phyloP scores from a whole-genome alignment of 2,113 vertebrate species.

The Vulpes vulpes region DNA sequence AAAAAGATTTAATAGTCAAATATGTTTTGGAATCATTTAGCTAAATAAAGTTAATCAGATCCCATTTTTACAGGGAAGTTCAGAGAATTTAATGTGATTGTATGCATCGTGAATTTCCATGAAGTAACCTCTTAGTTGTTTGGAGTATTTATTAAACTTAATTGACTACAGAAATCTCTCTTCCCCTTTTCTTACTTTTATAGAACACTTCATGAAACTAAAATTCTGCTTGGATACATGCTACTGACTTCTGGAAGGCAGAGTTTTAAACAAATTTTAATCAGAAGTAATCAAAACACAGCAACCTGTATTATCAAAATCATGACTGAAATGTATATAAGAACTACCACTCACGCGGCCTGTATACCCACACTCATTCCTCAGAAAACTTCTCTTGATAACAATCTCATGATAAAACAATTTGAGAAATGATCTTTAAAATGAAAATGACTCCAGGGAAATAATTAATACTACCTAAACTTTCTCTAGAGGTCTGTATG shows the following conservation, averaged over 20 bases:
- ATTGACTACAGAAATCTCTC: background rate
- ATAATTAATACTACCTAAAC: background rate
- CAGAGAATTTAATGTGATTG: background rate
- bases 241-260: background rate
- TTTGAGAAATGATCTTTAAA: background rate
- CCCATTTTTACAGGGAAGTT: background rate
- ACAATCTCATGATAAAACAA: background rate
- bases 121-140: background rate
- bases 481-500: background rate
- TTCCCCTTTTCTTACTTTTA: background rate
- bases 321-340: background rate
- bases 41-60: conserved; percentile 3
- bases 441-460: background rate
- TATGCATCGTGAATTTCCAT: background rate
- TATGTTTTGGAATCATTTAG: background rate
- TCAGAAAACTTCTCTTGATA: background rate
- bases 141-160: conserved; percentile 51
- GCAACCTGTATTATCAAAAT: background rate
- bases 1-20: background rate
- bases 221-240: background rate
- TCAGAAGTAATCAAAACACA: background rate
- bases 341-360: background rate
- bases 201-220: background rate
- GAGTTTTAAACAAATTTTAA: background rate
- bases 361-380: background rate